Evolutionary conservation across 2,888 invertebrate genomes (phyloP), one percentile per base, ranked within the genome.

Genomic region (Erpobdella octoculata): DNA sequence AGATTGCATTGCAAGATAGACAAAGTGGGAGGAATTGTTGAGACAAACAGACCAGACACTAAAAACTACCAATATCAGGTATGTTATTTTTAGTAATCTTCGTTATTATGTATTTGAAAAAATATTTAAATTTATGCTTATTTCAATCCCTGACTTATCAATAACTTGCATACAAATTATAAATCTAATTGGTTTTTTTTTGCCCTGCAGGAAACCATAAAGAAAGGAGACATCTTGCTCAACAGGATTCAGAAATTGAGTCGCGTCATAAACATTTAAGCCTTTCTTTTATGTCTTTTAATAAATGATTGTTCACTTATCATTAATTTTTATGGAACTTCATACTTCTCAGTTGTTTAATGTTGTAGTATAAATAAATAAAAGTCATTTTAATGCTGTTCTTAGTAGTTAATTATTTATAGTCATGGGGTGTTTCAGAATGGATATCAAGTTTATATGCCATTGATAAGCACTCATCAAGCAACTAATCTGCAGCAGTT

Each of bases 201-300:
- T 67, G 72, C 28, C 18, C 81, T 81, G 48, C 78, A 84, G 83
- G 83, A 93, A 1, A 94, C 94, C 78, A 94, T 97, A 76, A 96
- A 97, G 81, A 96, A 98, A 83, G 98, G 98, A 8, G 98, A 99
- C 85, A 87, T 97, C 74, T 87, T 99, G 12, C 88, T 99, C 74
- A 98, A 97, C 84, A 89, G 98, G 80, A 93, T 98, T 78, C 98
- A 98, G 86, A 99, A 98, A 85, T 87, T 98, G 73, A 96, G 96
- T 78, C 89, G 97, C 82, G 97, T 99, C 78, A 98, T 99, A 84
- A 98, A 99, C 86, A 97, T 97, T 68, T 86, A 68, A 58, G 36
- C n/a, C 37, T 68, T n/a, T n/a, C n/a, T n/a, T n/a, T n/a, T n/a
- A n/a, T n/a, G n/a, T n/a, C n/a, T n/a, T n/a, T n/a, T n/a, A n/a